phyloP scores from a whole-genome alignment of 2,797 vertebrate genomes.

The Myotis myotis region DNA sequence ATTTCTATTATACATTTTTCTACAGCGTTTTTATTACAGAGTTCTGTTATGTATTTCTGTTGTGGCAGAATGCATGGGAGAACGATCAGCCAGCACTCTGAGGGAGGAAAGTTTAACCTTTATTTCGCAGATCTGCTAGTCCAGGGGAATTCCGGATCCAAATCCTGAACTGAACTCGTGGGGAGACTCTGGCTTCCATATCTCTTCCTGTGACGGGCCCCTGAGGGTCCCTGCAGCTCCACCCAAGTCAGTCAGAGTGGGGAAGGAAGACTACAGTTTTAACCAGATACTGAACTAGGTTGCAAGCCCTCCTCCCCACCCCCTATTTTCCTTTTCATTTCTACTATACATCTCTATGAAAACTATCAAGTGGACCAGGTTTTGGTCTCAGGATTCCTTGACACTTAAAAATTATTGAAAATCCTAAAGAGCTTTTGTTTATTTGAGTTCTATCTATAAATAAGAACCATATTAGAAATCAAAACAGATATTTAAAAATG shows the following conservation, averaged over 20 bases:
- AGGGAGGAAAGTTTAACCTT: too few species aligned
- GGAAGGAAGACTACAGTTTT: too few species aligned
- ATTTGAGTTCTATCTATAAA: background rate
- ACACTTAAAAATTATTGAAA: background rate
- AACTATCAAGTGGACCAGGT: background rate
- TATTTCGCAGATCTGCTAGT: too few species aligned
- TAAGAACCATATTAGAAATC: background rate
- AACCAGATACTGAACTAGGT: too few species aligned
- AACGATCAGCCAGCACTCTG: too few species aligned
- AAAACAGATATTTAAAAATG: constrained; percentile 28
- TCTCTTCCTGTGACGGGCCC: too few species aligned
- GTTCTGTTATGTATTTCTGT: background rate
- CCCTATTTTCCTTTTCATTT: too few species aligned
- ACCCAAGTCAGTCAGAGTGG: too few species aligned
- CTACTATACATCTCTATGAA: background rate
- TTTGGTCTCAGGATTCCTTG: constrained; percentile 5
- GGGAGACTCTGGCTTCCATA: too few species aligned
- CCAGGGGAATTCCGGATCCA: too few species aligned
- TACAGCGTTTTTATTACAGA: background rate
- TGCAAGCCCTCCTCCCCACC: rapidly evolving
- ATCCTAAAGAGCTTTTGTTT: background rate
- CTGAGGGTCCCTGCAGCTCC: too few species aligned
- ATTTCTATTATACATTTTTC: constrained; percentile 18
- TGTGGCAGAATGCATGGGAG: background rate
- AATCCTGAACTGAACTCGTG: too few species aligned